Base-by-base conservation (phyloP, 2,113 vertebrate species). In the Smithornis capensis region DNA sequence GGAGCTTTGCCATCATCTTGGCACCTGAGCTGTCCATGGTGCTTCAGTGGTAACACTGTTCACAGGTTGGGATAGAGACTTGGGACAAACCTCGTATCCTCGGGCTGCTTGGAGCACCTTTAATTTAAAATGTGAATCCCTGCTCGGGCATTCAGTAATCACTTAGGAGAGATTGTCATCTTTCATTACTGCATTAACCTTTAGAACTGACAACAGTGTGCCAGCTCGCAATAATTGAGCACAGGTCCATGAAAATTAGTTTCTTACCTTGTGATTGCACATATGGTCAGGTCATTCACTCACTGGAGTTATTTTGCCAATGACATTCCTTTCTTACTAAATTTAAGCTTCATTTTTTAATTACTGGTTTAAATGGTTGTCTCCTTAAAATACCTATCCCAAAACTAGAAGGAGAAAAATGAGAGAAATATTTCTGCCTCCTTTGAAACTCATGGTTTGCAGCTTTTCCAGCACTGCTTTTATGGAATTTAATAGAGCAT, bases 111-210 rank as follows among this genome's bases (percentile, higher is more conserved):
- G 73, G 37, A 92, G 40, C 52, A 75, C 62, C 78, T 91, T 89
- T 67, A 76, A 91, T 90, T 97, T 52, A 93, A 92, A 87, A 89
- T 83, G 77, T 82, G 90, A 87, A 83, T 86, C 31, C 33, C 45
- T 96, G 68, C 65, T 77, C 87, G 84, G 73, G 35, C 57, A 12
- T 63, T 92, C 92, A 87, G 89, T 83, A 97, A 92, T 96, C 47
- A 12, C 67, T 95, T 83, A 85, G 86, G 89, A 86, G 95, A 91
- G 94, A 96, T 78, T 96, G 96, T 96, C 87, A 95, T 97, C 96
- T 96, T 94, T 97, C 89, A 96, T 97, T 97, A 94, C 63, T 80
- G 82, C 60, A 86, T 93, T 97, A 96, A 96, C 89, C 89, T 97
- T 96, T 97, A 70, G 75, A 96, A 86, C 87, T 92, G 79, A 89